Evolutionary conservation across 2,797 vertebrate species (phyloP), one percentile per base, ranked within the genome.

Genomic region (Platalea minor): DNA sequence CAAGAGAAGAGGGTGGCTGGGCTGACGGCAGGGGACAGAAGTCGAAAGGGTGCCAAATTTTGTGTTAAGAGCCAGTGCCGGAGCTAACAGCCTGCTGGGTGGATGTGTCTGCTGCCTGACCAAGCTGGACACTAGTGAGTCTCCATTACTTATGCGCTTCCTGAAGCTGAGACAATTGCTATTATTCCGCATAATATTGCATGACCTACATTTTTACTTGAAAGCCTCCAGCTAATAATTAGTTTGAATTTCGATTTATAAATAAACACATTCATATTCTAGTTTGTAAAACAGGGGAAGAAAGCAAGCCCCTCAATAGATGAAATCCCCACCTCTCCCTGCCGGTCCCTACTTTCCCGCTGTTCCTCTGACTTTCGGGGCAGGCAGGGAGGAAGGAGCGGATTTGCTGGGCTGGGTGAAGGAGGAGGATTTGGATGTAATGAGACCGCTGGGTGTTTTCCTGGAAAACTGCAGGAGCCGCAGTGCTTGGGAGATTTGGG

Each of bases 191-290:
- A 60, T 96, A 92, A 96, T 91, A 96, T 89, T 91, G 88, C 93
- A 84, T 97, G 98, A 98, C 97, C 98, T 98, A 98, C 97, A 98
- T 98, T 98, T 97, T 97, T 84, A 98, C 96, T 97, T 97, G 97
- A 98, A 98, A 98, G 96, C 93, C 96, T 98, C 95, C 89, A 97
- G 96, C 95, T 97, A 97, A 97, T 98, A 97, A 98, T 98, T 96
- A 98, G 91, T 95, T 97, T 97, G 96, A 97, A 93, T 96, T 97
- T 84, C 17, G 25, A 93, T 97, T 97, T 98, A 98, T 97, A 98
- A 98, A 97, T 95, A 98, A 98, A 96, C 89, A 93, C 91, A 84
- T 96, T 96, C 39, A 46, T 93, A 96, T 97, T 97, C 93, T 72
- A 46, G 46, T 82, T 96, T 92, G 84, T 57, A 77, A 95, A 96